Percentiles rank a stretch among this genome's conserved stretches.
These are phyloP conservation scores for Maniola hyperantus DNA, from an alignment of 2,888 invertebrate species.

Conservation along the genomic window DNA sequence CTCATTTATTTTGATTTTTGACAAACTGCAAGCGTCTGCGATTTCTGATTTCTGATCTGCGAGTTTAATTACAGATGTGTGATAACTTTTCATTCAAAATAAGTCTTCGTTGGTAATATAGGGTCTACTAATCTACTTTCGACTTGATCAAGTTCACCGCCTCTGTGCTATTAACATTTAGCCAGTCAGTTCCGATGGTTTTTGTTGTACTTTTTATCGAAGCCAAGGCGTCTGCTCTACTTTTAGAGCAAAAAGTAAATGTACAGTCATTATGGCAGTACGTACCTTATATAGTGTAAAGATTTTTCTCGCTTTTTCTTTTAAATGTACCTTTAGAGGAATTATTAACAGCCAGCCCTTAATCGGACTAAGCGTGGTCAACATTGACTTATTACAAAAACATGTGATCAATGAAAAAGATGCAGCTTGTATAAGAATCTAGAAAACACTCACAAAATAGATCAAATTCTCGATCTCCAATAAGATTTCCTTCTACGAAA, in stretches of 20 bases:
- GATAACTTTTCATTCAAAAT: too few species aligned
- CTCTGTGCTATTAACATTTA: not conserved
- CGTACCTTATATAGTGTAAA: not conserved
- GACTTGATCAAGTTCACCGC: slow-evolving; percentile 1
- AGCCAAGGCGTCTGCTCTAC: not conserved
- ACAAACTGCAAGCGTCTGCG: too few species aligned
- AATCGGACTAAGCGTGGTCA: too few species aligned
- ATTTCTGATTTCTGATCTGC: too few species aligned
- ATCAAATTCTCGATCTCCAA: not conserved
- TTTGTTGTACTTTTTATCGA: not conserved
- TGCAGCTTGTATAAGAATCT: not conserved
- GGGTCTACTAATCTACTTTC: too few species aligned
- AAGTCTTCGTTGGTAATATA: too few species aligned
- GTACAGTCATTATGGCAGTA: not conserved
- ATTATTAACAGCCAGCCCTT: too few species aligned
- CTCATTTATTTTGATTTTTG: too few species aligned
- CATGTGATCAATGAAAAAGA: not conserved
- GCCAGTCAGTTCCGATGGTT: not conserved
- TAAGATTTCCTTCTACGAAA: not conserved
- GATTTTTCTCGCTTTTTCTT: not conserved
- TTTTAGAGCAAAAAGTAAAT: not conserved
- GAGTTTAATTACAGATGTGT: too few species aligned
- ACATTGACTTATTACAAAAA: too few species aligned
- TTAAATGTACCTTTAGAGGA: not conserved
- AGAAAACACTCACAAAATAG: not conserved